Percentiles rank a stretch among this genome's conserved stretches.
These are phyloP conservation scores for Sebastes schlegelii DNA, from an alignment of 2,113 vertebrate species.

Conservation along the genomic window DNA sequence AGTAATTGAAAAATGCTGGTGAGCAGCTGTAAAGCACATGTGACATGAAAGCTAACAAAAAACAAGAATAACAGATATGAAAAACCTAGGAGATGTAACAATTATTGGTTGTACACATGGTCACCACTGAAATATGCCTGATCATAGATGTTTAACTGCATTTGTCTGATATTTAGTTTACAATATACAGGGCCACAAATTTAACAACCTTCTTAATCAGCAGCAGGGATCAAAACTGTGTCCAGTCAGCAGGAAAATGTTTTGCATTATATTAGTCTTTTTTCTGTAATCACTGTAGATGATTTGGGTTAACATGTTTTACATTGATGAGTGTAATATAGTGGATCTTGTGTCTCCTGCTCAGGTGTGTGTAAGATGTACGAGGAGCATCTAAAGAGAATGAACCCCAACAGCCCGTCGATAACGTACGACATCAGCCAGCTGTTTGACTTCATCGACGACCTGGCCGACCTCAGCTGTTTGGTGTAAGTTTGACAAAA, in stretches of 20 bases:
- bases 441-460: constrained; percentile 99
- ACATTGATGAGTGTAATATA: neutral
- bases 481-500: constrained; percentile 92
- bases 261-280: neutral
- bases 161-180: neutral
- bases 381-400: constrained; percentile 98
- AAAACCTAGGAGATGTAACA: neutral
- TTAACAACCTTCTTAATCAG: neutral
- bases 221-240: neutral
- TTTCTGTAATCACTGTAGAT: neutral
- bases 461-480: constrained; percentile 98
- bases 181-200: neutral
- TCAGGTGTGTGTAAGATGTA: constrained; percentile 99
- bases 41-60: neutral
- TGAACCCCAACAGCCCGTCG: constrained; percentile 99
- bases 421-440: constrained; percentile 99
- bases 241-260: too few relatives aligned
- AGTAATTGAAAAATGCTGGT: neutral
- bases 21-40: neutral
- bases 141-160: neutral
- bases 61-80: neutral
- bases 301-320: neutral
- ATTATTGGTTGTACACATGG: neutral
- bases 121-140: neutral
- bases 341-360: neutral